Evolutionary conservation across 2,888 invertebrate genomes (phyloP).

Genomic region (Cataglyphis altisquamis): DNA sequence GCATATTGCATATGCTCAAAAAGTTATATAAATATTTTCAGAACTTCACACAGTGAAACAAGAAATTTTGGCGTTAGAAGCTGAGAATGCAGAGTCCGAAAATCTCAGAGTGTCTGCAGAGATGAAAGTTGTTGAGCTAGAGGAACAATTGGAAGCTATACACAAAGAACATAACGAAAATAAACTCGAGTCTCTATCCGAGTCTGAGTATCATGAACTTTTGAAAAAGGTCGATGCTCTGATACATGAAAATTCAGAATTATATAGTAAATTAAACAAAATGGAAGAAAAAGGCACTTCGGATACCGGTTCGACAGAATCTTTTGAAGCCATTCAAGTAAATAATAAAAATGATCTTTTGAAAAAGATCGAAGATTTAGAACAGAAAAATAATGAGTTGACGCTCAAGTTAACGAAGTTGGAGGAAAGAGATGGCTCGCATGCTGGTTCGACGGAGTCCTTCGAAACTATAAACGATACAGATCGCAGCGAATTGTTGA

Average conservation of each 20-base stretch:
- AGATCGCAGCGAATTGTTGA: constrained; percentile 79
- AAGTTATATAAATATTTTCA: constrained; percentile 61
- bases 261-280: constrained; percentile 91
- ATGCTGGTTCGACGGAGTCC: constrained; percentile 81
- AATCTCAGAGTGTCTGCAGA: constrained; percentile 92
- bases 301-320: constrained; percentile 80
- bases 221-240: constrained; percentile 88
- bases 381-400: constrained; percentile 75
- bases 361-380: constrained; percentile 77
- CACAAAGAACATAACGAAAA: constrained; percentile 86
- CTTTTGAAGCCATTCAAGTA: constrained; percentile 79
- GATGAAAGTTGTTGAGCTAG: constrained; percentile 92
- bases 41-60: constrained; percentile 87
- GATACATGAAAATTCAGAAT: constrained; percentile 91
- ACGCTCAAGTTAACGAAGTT: constrained; percentile 73
- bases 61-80: constrained; percentile 89
- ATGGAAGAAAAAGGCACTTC: constrained; percentile 86
- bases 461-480: constrained; percentile 81
- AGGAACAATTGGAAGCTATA: constrained; percentile 90
- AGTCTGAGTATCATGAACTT: constrained; percentile 87
- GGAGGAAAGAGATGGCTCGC: constrained; percentile 76
- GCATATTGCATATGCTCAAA: background rate
- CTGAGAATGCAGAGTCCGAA: constrained; percentile 89
- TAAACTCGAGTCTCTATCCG: constrained; percentile 86
- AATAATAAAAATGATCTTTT: constrained; percentile 75